Evolutionary conservation across 2,113 vertebrate genomes (phyloP).

Genomic region (Motacilla alba): DNA sequence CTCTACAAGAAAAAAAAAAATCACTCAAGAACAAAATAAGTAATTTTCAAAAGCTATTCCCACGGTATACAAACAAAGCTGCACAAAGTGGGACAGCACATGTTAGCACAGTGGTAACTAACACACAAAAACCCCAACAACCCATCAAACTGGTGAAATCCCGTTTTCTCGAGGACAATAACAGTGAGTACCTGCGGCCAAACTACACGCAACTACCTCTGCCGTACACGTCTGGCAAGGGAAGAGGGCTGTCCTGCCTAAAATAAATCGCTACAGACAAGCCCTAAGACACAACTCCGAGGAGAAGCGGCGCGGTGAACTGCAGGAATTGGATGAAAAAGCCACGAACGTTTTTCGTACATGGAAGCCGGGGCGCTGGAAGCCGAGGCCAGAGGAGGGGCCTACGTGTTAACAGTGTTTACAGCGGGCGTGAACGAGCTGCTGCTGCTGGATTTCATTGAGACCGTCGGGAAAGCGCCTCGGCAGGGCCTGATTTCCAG

Average conservation of each 20-base stretch:
- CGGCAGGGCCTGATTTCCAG: slow-evolving; percentile 70
- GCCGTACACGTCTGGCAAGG: background rate
- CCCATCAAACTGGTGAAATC: background rate
- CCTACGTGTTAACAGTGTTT: slow-evolving; percentile 38
- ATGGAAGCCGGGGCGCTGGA: background rate
- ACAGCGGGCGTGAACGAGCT: slow-evolving; percentile 42
- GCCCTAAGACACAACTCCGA: background rate
- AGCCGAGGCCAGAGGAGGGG: slow-evolving; percentile 37
- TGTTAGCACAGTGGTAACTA: background rate
- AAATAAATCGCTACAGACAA: background rate
- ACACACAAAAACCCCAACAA: background rate
- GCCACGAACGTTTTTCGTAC: background rate
- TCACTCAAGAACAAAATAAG: background rate
- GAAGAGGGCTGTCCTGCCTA: background rate
- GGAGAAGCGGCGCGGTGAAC: background rate
- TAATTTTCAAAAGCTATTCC: background rate
- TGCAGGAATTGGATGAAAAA: background rate
- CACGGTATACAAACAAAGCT: background rate
- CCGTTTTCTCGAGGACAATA: background rate
- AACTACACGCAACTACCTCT: background rate
- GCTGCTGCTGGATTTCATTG: slow-evolving; percentile 9
- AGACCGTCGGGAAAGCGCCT: slow-evolving; percentile 13
- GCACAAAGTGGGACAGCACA: background rate
- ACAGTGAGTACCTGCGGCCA: background rate
- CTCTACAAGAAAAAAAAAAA: background rate